These are phyloP conservation scores for Genyomyrus donnyi DNA, from an alignment of 2,113 vertebrate species.

Conservation along the genomic window DNA sequence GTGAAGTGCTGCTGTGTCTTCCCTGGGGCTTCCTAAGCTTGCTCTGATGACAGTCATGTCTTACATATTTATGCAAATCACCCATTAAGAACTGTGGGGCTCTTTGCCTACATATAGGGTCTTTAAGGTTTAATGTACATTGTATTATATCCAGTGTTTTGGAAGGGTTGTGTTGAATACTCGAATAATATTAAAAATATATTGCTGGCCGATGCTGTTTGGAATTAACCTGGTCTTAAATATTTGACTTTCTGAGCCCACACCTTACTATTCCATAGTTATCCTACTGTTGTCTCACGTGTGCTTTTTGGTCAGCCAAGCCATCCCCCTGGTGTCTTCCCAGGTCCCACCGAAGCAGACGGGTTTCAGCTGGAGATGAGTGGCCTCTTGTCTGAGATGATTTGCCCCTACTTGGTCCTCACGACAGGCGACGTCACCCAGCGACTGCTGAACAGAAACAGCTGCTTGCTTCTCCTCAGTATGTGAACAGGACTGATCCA, in stretches of 20 bases:
- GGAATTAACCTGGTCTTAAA: neutral
- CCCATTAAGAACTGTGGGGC: neutral
- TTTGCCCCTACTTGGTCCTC: constrained; percentile 79
- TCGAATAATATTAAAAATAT: neutral
- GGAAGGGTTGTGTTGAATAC: neutral
- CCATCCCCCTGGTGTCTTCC: neutral
- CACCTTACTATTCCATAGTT: neutral
- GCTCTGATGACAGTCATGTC: neutral
- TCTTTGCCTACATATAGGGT: neutral
- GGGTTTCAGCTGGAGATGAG: constrained; percentile 94
- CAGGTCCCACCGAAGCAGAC: constrained; percentile 88
- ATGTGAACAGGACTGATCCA: constrained; percentile 42
- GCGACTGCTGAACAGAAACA: constrained; percentile 79
- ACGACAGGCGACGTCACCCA: constrained; percentile 82
- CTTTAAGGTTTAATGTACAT: neutral
- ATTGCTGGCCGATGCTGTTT: neutral
- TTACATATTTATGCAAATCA: neutral
- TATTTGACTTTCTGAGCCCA: neutral
- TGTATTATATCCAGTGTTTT: neutral
- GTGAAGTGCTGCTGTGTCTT: neutral
- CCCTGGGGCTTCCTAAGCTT: neutral
- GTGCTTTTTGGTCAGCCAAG: neutral
- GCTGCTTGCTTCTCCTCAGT: constrained; percentile 92
- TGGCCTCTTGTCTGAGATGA: constrained; percentile 84
- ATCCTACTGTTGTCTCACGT: neutral